Evolutionary conservation across 2,888 invertebrate species (phyloP).

Genomic region (Kryphioiulus occultus): DNA sequence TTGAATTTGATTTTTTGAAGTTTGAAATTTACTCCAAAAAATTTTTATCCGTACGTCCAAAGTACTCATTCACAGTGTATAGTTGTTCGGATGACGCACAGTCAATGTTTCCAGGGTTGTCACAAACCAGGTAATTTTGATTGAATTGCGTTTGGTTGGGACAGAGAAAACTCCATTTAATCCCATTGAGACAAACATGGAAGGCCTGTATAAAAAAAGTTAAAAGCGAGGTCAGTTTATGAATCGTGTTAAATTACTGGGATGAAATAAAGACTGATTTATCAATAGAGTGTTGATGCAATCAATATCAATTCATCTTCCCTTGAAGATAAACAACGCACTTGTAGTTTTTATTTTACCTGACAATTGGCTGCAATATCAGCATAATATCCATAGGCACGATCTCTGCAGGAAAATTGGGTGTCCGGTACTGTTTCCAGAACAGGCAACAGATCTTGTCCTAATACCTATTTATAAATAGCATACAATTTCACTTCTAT

Average conservation of each 20-base stretch:
- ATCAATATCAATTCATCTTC: not conserved
- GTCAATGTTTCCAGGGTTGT: constrained; percentile 51
- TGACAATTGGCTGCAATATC: constrained; percentile 54
- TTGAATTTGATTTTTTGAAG: not conserved
- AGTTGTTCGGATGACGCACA: constrained; percentile 47
- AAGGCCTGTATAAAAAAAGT: constrained; percentile 39
- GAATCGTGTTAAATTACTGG: not conserved
- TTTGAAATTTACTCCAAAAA: constrained; percentile 24
- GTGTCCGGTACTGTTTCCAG: constrained; percentile 53
- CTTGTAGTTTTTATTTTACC: too few relatives aligned
- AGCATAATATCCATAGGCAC: constrained; percentile 53
- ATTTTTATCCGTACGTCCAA: constrained; percentile 50
- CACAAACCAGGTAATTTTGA: constrained; percentile 52
- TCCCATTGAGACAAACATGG: constrained; percentile 51
- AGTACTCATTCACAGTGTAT: constrained; percentile 48
- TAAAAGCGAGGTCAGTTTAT: not conserved
- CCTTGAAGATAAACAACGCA: not conserved
- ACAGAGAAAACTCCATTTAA: constrained; percentile 52
- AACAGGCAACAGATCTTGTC: constrained; percentile 52
- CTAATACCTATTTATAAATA: constrained; percentile 47
- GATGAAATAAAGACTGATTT: not conserved
- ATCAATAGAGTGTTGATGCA: not conserved
- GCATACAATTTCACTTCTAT: not conserved
- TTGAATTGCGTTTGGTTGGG: constrained; percentile 52
- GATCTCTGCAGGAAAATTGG: constrained; percentile 50